Percentiles rank a stretch among this genome's conserved stretches.
Conservation (phyloP, 1,140 invertebrate species). For the Drosophila ironensis region DNA sequence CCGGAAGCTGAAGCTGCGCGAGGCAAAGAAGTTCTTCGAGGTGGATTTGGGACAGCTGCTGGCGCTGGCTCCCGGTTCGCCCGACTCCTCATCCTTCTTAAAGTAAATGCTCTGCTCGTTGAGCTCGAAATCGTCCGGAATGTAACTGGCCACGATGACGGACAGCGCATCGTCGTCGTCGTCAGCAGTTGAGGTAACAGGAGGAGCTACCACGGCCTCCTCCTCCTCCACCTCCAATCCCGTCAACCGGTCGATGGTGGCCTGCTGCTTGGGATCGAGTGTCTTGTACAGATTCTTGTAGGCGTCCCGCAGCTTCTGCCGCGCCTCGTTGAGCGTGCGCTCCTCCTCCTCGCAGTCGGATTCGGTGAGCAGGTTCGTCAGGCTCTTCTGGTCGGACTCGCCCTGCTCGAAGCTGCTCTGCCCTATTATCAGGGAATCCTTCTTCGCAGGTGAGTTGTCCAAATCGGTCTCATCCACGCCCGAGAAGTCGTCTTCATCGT, state of each 20-base stretch:
- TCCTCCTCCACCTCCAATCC: conserved; percentile 5
- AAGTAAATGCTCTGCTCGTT: conserved; percentile 70
- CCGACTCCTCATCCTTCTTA: conserved; percentile 39
- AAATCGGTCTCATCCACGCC: conserved; percentile 64
- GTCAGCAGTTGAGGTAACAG: neutral
- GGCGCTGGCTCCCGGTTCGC: neutral
- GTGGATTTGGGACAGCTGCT: conserved; percentile 29
- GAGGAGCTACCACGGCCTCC: neutral
- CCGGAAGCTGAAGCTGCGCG: conserved; percentile 68
- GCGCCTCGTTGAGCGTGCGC: conserved; percentile 58
- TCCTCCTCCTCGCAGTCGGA: conserved; percentile 74
- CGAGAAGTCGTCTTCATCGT: conserved; percentile 60
- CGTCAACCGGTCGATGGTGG: conserved; percentile 52
- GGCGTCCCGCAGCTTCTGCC: conserved; percentile 46
- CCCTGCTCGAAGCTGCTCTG: conserved; percentile 65
- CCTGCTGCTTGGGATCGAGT: conserved; percentile 48
- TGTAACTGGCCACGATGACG: conserved; percentile 75
- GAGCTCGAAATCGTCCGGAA: conserved; percentile 68
- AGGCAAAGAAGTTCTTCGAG: conserved; percentile 57
- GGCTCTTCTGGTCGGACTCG: conserved; percentile 67
- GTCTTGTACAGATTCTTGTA: conserved; percentile 71
- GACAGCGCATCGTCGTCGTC: conserved; percentile 74
- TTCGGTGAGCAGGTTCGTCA: conserved; percentile 69
- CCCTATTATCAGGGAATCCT: neutral
- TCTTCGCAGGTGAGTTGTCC: conserved; percentile 2